Percentiles rank a stretch among this genome's conserved stretches.
Conservation (phyloP, 2,113 vertebrate species). For the Ellobius talpinus region DNA sequence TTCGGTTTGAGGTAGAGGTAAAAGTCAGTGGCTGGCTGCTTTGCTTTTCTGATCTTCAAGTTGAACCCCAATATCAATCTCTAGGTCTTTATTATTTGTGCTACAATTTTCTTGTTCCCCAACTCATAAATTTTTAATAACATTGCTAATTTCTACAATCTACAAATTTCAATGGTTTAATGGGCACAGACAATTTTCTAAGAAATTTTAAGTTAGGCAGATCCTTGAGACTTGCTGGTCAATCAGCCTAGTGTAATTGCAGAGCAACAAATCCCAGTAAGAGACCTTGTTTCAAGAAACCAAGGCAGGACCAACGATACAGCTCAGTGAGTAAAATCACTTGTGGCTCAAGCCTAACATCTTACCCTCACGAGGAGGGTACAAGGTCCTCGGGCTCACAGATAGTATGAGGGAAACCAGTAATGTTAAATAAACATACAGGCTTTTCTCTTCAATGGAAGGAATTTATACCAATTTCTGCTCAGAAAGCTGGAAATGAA, state of each 20-base stretch:
- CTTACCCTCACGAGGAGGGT: not conserved
- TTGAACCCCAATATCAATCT: no score
- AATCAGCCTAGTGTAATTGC: not conserved
- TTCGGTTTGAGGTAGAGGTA: no score
- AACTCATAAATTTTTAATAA: not conserved
- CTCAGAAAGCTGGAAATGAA: not conserved
- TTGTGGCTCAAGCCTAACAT: not conserved
- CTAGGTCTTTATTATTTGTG: no score
- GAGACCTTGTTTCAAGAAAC: not conserved
- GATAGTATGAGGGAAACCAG: not conserved
- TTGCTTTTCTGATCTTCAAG: no score
- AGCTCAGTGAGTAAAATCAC: not conserved
- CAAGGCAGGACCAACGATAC: not conserved
- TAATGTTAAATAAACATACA: not conserved
- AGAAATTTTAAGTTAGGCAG: not conserved
- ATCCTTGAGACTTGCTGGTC: not conserved
- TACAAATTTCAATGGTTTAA: not conserved
- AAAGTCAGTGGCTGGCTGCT: no score
- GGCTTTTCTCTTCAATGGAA: not conserved
- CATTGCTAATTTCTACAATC: not conserved
- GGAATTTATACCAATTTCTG: not conserved
- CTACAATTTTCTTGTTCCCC: not conserved
- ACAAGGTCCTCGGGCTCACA: not conserved
- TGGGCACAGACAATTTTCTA: not conserved
- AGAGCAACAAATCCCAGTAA: not conserved